These are phyloP conservation scores for Tamandua tetradactyla DNA, from an alignment of 2,797 vertebrate genomes.

Conservation along the genomic window DNA sequence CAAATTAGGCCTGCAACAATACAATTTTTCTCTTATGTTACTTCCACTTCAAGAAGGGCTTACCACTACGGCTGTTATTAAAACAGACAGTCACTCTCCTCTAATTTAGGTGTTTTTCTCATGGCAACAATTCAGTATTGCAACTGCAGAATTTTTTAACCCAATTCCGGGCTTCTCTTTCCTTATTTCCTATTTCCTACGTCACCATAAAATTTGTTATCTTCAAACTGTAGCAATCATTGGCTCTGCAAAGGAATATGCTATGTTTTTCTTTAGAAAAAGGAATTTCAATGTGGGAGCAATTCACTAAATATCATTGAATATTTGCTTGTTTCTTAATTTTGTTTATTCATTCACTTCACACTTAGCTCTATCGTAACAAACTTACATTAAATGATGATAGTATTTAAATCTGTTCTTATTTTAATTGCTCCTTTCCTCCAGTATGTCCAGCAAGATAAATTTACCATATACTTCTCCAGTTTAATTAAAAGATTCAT, in stretches of 20 bases:
- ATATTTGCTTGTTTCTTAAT: not conserved
- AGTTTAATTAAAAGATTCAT: conserved; percentile 34
- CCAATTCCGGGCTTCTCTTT: conserved; percentile 57
- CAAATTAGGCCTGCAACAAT: conserved; percentile 63
- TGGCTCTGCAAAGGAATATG: conserved; percentile 12
- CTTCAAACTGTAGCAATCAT: conserved; percentile 14
- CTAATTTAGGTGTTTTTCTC: conserved; percentile 63
- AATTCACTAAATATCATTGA: not conserved
- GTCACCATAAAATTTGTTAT: conserved; percentile 24
- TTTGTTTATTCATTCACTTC: not conserved
- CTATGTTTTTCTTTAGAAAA: not conserved
- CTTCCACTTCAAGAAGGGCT: conserved; percentile 73
- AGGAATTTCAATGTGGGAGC: not conserved
- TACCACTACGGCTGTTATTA: conserved; percentile 62
- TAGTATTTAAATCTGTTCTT: conserved; percentile 11
- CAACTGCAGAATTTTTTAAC: conserved; percentile 57
- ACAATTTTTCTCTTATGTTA: conserved; percentile 70
- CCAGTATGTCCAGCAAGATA: not conserved
- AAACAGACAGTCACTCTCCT: conserved; percentile 52
- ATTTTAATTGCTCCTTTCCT: not conserved
- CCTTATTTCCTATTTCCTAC: conserved; percentile 47
- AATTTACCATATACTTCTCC: not conserved
- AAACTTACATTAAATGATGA: not conserved
- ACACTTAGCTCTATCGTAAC: conserved; percentile 15
- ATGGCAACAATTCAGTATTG: conserved; percentile 74